Conservation (phyloP, 64 coral and sea anemone species). For the Actinia equina region DNA sequence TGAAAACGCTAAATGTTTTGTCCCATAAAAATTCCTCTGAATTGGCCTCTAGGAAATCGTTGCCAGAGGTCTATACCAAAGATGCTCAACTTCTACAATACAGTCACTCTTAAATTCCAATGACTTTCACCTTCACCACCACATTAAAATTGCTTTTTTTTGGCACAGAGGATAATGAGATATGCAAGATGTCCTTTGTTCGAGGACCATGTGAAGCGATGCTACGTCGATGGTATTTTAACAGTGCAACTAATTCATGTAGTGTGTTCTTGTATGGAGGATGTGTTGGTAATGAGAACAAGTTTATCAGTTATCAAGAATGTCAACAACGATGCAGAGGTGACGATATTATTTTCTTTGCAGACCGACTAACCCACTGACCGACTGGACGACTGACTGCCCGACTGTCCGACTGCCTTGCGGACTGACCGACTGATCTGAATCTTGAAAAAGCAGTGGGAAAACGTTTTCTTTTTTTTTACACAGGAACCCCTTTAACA, state of each 20-base stretch:
- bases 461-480: no score
- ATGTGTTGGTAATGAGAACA: slow-evolving; percentile 50
- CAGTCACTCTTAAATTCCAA: no score
- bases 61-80: no score
- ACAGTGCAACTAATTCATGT: slow-evolving; percentile 17
- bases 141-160: not conserved
- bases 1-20: no score
- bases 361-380: not conserved
- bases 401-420: no score
- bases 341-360: not conserved
- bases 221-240: slow-evolving; percentile 42
- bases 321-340: slow-evolving; percentile 43
- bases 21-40: no score
- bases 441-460: no score
- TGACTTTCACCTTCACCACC: no score
- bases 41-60: no score
- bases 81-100: no score
- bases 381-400: no score
- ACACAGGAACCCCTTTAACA: slow-evolving; percentile 38
- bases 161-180: not conserved
- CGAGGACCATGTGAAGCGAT: slow-evolving; percentile 19
- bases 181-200: slow-evolving; percentile 20
- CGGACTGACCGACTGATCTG: no score
- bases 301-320: slow-evolving; percentile 37
- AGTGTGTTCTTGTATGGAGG: slow-evolving; percentile 54